Evolutionary conservation across 2,113 vertebrate genomes (phyloP).

Genomic region (Zosterops pallidus): DNA sequence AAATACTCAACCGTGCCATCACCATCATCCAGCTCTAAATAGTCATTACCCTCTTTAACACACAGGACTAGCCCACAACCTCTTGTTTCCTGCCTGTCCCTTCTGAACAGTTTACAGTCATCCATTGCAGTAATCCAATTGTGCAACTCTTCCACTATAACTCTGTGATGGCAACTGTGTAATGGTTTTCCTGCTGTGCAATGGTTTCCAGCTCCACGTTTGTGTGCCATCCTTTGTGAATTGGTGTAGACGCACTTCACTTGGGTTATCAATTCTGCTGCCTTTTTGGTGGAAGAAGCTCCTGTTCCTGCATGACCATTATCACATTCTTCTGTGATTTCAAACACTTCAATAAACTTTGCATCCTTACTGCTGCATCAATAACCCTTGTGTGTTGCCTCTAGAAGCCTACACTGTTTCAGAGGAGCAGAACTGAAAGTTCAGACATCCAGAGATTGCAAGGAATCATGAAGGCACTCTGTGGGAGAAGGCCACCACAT

Average conservation of each 20-base stretch:
- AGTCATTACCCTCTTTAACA: neutral
- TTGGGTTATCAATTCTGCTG: neutral
- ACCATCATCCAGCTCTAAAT: neutral
- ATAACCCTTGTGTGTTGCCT: neutral
- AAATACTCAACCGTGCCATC: neutral
- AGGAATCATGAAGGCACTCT: neutral
- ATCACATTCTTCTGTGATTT: neutral
- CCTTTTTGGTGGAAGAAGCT: neutral
- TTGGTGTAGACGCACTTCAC: rapidly evolving
- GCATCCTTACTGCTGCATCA: neutral
- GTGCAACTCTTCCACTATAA: neutral
- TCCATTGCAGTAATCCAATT: neutral
- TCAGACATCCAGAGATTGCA: neutral
- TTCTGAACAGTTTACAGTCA: neutral
- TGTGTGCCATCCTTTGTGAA: neutral
- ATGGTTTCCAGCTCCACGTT: neutral
- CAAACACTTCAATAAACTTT: neutral
- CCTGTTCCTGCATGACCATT: rapidly evolving
- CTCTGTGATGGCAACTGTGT: neutral
- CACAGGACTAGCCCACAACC: neutral
- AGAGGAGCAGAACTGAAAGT: neutral
- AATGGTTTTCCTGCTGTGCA: neutral
- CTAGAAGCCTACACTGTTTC: neutral
- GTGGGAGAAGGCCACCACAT: neutral
- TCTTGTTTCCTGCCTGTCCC: neutral